Conservation (phyloP, 2,797 vertebrate genomes). For the Scarus forsteni region DNA sequence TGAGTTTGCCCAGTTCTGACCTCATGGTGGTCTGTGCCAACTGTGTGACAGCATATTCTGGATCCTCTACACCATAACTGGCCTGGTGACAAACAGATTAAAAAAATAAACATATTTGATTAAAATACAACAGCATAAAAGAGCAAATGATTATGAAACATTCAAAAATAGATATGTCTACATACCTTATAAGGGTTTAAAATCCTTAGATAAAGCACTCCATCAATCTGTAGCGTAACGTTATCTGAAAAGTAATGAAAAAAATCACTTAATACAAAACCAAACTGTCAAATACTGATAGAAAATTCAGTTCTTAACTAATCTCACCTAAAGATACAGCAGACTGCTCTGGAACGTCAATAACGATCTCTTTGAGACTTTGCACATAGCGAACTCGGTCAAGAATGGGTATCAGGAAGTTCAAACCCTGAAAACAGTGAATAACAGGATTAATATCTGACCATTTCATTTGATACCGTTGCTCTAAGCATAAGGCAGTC, state of each 20-base stretch:
- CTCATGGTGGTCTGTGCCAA: constrained; percentile 98
- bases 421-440: constrained; percentile 88
- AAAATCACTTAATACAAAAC: background rate
- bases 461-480: background rate
- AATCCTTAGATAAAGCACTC: constrained; percentile 95
- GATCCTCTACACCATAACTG: constrained; percentile 97
- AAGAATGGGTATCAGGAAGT: constrained; percentile 94
- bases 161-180: background rate
- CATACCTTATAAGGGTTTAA: constrained; percentile 95
- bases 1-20: constrained; percentile 96
- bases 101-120: background rate
- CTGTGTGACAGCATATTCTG: constrained; percentile 97
- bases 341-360: constrained; percentile 97
- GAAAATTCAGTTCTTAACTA: background rate
- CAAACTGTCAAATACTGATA: background rate
- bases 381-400: constrained; percentile 94
- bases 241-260: constrained; percentile 86
- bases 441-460: background rate
- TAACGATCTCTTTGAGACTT: constrained; percentile 98
- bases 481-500: background rate
- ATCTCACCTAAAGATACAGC: constrained; percentile 90
- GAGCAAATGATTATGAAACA: background rate
- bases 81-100: constrained; percentile 81
- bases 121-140: accelerated
- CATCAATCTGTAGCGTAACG: constrained; percentile 96